Conservation (phyloP, 2,888 invertebrate genomes). For the Andrena trimmerana region DNA sequence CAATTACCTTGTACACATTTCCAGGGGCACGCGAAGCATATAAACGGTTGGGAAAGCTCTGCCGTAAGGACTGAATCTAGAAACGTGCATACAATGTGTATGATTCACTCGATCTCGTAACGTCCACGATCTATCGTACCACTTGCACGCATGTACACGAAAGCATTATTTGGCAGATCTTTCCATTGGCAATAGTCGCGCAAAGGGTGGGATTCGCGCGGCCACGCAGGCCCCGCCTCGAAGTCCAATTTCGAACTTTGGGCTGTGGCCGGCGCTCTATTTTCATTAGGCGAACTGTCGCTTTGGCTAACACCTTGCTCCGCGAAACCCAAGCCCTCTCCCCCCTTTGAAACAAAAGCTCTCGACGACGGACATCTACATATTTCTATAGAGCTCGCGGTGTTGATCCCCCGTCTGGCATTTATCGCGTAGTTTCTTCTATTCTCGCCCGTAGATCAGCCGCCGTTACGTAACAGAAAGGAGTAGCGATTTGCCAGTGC, state of each 20-base stretch:
- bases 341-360: neutral
- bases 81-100: neutral
- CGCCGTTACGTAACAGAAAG: neutral
- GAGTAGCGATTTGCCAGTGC: neutral
- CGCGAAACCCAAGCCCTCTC: neutral
- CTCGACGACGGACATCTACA: neutral
- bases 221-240: conserved; percentile 66
- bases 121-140: neutral
- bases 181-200: conserved; percentile 66
- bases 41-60: too few relatives aligned
- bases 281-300: conserved; percentile 56
- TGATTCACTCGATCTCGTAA: conserved; percentile 25
- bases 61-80: neutral
- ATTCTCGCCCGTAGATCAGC: neutral
- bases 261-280: conserved; percentile 65
- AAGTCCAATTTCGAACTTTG: conserved; percentile 69
- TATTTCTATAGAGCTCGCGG: neutral
- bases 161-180: conserved; percentile 63
- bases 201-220: conserved; percentile 56
- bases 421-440: conserved; percentile 4
- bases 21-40: too few relatives aligned
- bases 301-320: conserved; percentile 41
- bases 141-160: conserved; percentile 1
- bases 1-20: too few relatives aligned
- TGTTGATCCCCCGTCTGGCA: neutral